phyloP scores from a whole-genome alignment of 2,113 vertebrate genomes.

The Tympanuchus pallidicinctus region DNA sequence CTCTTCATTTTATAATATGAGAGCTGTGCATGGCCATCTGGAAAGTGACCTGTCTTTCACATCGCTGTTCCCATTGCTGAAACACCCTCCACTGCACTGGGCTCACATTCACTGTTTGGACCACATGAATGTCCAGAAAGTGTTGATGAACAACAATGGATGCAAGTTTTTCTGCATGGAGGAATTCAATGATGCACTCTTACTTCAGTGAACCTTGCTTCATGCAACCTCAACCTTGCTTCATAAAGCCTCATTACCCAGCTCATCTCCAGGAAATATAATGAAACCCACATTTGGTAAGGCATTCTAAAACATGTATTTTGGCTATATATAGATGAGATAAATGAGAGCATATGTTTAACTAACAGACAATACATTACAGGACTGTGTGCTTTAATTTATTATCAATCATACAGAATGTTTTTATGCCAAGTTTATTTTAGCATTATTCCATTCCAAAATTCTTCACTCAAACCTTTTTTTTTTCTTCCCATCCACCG shows the following conservation, averaged over 20 bases:
- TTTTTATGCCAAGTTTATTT: constrained; percentile 75
- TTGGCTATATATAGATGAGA: constrained; percentile 41
- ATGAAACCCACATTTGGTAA: background rate
- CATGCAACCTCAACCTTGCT: too few relatives aligned
- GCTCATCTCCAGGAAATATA: background rate
- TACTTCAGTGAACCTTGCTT: too few relatives aligned
- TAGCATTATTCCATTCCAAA: constrained; percentile 65
- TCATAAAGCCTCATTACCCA: background rate
- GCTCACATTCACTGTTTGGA: too few relatives aligned
- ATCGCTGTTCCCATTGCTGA: too few relatives aligned
- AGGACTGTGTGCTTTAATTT: constrained; percentile 61
- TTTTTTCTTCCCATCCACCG: constrained; percentile 68
- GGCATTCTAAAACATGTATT: background rate
- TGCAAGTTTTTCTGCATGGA: too few relatives aligned
- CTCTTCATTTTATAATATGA: too few relatives aligned
- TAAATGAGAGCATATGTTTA: constrained; percentile 52
- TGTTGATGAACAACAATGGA: too few relatives aligned
- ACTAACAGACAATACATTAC: constrained; percentile 57
- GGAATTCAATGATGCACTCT: too few relatives aligned
- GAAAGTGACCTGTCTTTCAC: too few relatives aligned
- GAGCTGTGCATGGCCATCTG: too few relatives aligned
- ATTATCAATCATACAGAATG: constrained; percentile 37
- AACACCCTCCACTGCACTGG: too few relatives aligned
- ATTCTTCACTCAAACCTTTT: constrained; percentile 41
- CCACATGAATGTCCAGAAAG: too few relatives aligned